These are phyloP conservation scores for Agrilus cyanescens DNA, from an alignment of 2,888 invertebrate species.

Conservation along the genomic window DNA sequence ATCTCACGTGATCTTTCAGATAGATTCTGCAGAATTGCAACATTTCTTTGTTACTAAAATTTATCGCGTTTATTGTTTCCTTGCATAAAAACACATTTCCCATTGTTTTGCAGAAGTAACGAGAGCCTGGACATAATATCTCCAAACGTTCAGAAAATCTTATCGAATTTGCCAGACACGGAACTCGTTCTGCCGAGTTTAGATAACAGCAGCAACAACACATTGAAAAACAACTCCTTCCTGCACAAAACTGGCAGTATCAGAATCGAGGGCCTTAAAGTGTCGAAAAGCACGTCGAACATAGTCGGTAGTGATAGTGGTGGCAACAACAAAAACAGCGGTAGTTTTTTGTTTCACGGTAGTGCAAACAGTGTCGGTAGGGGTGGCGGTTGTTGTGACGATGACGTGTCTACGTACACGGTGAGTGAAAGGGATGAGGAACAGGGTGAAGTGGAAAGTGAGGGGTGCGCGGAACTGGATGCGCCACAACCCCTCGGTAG, in stretches of 20 bases:
- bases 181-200: slow-evolving; percentile 26
- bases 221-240: slow-evolving; percentile 9
- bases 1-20: no score
- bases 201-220: slow-evolving; percentile 7
- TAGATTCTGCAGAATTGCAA: no score
- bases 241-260: slow-evolving; percentile 2
- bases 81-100: not conserved
- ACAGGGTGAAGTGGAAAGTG: no score
- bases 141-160: slow-evolving; percentile 43
- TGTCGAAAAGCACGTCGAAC: slow-evolving; percentile 28
- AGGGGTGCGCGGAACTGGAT: slow-evolving; percentile 3
- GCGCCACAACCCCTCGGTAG: slow-evolving; percentile 29
- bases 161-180: slow-evolving; percentile 39
- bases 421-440: no score
- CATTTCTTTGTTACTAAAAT: no score
- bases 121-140: slow-evolving; percentile 34
- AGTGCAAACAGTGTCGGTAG: no score
- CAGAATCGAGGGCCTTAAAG: slow-evolving; percentile 11
- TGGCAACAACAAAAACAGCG: not conserved
- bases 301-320: slow-evolving; percentile 18
- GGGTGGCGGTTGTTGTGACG: no score
- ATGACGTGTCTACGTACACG: no score
- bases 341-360: no score
- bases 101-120: slow-evolving; percentile 23
- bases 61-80: no score